Percentiles rank a stretch among this genome's conserved stretches.
Evolutionary conservation across 1,140 invertebrate genomes (phyloP).

Genomic region (Akabosia matsudoensis): DNA sequence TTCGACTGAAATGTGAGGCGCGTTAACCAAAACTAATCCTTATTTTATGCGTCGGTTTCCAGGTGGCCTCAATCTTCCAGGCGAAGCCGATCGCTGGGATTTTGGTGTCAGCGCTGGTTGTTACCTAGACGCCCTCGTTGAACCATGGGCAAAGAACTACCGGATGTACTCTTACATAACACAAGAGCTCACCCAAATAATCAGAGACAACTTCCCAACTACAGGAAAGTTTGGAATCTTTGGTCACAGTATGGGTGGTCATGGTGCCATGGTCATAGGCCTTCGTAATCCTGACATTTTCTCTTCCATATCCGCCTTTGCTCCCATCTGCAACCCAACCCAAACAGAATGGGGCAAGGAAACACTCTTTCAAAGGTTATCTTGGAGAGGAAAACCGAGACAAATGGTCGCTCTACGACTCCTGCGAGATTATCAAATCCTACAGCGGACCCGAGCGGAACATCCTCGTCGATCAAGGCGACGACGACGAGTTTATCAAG

Average conservation of each 20-base stretch:
- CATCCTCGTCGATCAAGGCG: constrained; percentile 88
- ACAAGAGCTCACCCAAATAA: constrained; percentile 76
- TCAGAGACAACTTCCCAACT: constrained; percentile 57
- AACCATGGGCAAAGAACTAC: constrained; percentile 91
- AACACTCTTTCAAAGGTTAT: constrained; percentile 83
- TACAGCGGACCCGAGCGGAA: constrained; percentile 81
- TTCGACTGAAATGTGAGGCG: background rate
- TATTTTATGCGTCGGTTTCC: too few relatives aligned
- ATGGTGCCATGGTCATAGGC: constrained; percentile 88
- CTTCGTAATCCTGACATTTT: constrained; percentile 89
- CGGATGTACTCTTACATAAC: constrained; percentile 97
- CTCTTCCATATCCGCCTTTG: constrained; percentile 89
- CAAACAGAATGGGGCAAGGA: constrained; percentile 78
- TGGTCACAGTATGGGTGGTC: constrained; percentile 86
- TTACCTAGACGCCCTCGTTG: constrained; percentile 51
- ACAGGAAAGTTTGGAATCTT: constrained; percentile 48
- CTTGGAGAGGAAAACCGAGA: constrained; percentile 64
- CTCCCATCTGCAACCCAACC: constrained; percentile 88
- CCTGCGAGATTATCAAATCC: constrained; percentile 73
- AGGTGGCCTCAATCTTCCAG: constrained; percentile 80
- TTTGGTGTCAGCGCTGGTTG: constrained; percentile 73
- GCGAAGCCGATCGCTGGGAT: constrained; percentile 86
- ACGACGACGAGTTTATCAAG: constrained; percentile 76
- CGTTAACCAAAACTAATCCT: background rate
- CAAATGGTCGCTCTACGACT: constrained; percentile 83